Evolutionary conservation across 2,113 vertebrate species (phyloP).

Genomic region (Pedetes capensis): DNA sequence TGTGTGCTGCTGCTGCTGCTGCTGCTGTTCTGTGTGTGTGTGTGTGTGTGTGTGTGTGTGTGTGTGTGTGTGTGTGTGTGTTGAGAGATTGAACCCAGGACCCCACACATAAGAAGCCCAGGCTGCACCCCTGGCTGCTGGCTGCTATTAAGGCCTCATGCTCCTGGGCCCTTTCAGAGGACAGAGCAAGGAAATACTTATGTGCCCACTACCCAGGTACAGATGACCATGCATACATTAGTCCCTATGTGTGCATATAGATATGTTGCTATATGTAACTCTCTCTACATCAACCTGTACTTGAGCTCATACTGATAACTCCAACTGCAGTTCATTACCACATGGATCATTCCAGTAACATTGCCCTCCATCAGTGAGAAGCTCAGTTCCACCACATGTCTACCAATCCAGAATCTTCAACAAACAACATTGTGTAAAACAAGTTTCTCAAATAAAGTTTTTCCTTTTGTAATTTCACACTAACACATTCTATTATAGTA

Average conservation of each 20-base stretch:
- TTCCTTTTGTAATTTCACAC: background rate
- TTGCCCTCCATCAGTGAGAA: background rate
- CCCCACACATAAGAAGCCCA: too few relatives aligned
- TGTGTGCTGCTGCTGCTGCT: too few relatives aligned
- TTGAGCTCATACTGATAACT: background rate
- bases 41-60: too few relatives aligned
- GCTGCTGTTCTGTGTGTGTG: too few relatives aligned
- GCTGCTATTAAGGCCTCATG: background rate
- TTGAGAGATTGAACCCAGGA: background rate
- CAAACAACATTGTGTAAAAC: background rate
- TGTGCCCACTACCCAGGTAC: background rate
- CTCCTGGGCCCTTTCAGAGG: background rate
- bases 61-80: too few relatives aligned
- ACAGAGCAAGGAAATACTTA: background rate
- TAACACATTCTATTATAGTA: background rate
- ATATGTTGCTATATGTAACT: background rate
- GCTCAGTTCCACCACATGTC: background rate
- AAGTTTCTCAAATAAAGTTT: background rate
- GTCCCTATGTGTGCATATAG: too few relatives aligned
- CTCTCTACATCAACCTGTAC: background rate
- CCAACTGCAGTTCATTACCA: background rate
- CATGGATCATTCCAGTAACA: background rate
- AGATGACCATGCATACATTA: background rate
- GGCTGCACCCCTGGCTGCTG: too few relatives aligned
- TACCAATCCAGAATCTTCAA: background rate